Base-by-base conservation (phyloP, 2,113 vertebrate genomes). In the Ursus arctos region DNA sequence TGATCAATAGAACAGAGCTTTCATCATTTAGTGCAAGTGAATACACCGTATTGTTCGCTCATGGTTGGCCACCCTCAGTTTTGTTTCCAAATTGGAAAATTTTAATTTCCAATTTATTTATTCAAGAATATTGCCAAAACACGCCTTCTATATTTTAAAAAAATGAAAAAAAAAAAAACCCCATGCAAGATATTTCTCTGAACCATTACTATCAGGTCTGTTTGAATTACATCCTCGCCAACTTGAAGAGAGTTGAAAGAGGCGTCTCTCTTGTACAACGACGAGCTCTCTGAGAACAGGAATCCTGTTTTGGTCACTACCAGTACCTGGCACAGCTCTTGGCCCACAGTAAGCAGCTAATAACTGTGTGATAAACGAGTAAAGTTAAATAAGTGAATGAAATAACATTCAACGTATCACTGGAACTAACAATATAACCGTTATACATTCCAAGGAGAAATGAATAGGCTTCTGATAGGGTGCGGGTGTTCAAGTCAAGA, bases 101-200 rank as follows among this genome's bases (percentile, higher is more conserved):
- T 90, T 80, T 93, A 63, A 11, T 96, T 95, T 67, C 36, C 4
- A 67, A 82, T 84, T 94, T 11, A 91, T 85, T 89, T 65, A 95
- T 74, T 86, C 31, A 82, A 71, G 11, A 59, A 59, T 65, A 71
- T 61, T 85, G 85, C 31, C 49, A 91, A 76, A 94, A 51, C 57
- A 67, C 21, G 2, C 33, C 19, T 51, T 94, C 19, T 88, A 31
- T 72, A 77, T 40, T 31, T 21, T 26, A 47, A 74, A 40, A 91
- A 13, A 28, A 9, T 10, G 67, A 36, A 36, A n/a, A 69, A 61
- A 61, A 61, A 59, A 95, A 80, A 51, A 36, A 36, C 0, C 36
- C 36, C 1, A 4, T 1, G 43, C 43, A 96, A 88, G 72, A 31
- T 16, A 79, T 22, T 69, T 74, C 36, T 90, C 72, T 65, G 57